Percentiles rank a stretch among this genome's conserved stretches.
Evolutionary conservation across 2,888 invertebrate genomes (phyloP).

Genomic region (Ceriagrion tenellum): DNA sequence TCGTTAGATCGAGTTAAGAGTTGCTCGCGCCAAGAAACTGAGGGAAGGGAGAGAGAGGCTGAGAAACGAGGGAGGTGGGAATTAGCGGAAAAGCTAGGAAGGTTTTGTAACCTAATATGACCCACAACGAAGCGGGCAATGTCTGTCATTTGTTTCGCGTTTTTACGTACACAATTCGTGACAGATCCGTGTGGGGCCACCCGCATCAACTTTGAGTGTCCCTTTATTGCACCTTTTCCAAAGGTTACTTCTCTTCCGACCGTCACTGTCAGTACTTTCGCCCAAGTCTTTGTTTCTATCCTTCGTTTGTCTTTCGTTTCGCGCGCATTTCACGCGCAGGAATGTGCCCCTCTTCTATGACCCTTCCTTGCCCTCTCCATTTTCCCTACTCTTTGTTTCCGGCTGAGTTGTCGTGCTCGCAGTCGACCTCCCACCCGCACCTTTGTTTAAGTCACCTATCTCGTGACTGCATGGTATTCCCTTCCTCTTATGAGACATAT

Average conservation of each 20-base stretch:
- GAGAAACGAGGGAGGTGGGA: constrained; percentile 17
- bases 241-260: constrained; percentile 10
- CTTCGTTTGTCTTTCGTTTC: background rate
- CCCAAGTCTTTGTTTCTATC: background rate
- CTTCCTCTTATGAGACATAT: background rate
- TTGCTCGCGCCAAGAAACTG: background rate
- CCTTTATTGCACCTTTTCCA: background rate
- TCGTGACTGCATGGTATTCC: background rate
- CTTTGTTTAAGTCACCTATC: background rate
- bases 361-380: background rate
- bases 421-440: background rate
- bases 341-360: background rate
- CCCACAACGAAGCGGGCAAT: constrained; percentile 58
- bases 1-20: constrained; percentile 2
- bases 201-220: constrained; percentile 13
- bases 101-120: constrained; percentile 57
- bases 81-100: constrained; percentile 42
- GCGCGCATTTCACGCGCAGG: background rate
- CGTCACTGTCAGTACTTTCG: background rate
- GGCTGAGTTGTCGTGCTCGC: background rate
- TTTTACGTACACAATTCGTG: constrained; percentile 60
- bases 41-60: background rate
- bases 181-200: constrained; percentile 56
- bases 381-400: background rate
- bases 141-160: constrained; percentile 61